These are phyloP conservation scores for Fregata magnificens DNA, from an alignment of 2,113 vertebrate species.

Conservation along the genomic window DNA sequence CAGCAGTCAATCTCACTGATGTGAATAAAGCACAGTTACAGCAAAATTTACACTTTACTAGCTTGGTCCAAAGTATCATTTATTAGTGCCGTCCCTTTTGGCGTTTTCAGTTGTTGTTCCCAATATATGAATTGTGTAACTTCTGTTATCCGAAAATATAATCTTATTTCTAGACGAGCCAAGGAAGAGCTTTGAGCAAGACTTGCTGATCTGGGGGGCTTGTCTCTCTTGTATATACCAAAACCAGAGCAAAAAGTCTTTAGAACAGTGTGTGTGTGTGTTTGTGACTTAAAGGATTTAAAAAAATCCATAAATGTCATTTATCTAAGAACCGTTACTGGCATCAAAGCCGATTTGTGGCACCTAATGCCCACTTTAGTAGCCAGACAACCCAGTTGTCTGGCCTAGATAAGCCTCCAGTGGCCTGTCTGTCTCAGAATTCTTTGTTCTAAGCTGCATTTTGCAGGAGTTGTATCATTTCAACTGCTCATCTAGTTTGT, in stretches of 20 bases:
- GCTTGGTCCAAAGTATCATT: background rate
- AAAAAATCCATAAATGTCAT: background rate
- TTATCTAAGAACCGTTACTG: background rate
- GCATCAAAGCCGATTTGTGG: background rate
- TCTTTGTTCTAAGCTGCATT: background rate
- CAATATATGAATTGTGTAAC: too few species aligned
- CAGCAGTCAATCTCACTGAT: background rate
- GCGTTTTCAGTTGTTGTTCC: background rate
- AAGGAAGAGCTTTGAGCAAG: background rate
- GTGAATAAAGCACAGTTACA: background rate
- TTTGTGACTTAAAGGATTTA: background rate
- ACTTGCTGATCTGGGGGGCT: background rate
- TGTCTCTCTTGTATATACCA: background rate
- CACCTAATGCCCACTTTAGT: background rate
- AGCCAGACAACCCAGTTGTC: background rate
- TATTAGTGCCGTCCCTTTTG: background rate
- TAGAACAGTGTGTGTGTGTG: background rate
- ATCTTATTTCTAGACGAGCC: background rate
- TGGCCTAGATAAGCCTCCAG: background rate
- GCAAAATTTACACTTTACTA: background rate
- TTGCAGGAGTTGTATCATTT: background rate
- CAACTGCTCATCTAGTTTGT: background rate
- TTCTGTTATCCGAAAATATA: background rate
- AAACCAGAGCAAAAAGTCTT: background rate
- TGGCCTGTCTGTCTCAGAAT: background rate